Evolutionary conservation across 1,140 invertebrate species (phyloP), one percentile per base, ranked within the genome.

Genomic region (Drosophila cardini): DNA sequence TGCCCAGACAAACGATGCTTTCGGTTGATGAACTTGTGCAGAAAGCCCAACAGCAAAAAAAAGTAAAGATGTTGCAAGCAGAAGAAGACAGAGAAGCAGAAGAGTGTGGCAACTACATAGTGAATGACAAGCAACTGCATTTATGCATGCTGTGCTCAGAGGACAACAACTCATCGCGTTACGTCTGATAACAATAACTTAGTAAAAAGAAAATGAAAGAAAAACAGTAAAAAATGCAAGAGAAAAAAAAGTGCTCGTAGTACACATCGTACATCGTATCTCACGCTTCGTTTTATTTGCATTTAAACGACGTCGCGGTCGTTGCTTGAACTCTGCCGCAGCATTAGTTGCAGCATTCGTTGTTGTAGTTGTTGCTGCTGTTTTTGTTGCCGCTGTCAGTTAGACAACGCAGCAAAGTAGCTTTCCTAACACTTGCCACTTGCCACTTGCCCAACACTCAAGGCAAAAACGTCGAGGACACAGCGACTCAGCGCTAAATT

Each of bases 121-220:
- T 26, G 21, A 26, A 69, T 70, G 71, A 73, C 65, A 73, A 70
- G 38, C 57, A 56, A 71, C 58, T 71, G 72, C 67, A 75, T 71
- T 26, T 71, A 71, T 75, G 67, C 67, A 71, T 70, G 58, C 72
- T 63, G 72, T 48, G 10, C 16, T 9, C 15, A 62, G 67, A 74
- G 58, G 57, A 70, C 65, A 48, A 32, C 72, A 48, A 11, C 57
- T 53, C 56, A 18, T 26, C 40, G 52, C 40, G 52, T 69, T 58
- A 71, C 67, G 67, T 75, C 58, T 75, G 72, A 75, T 75, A 75
- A 75, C 72, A 75, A 75, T 75, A 70, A 71, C 50, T 63, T 63
- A 63, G 72, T 42, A 45, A 53, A 53, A 53, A 34, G 34, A 3
- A 30, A 34, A 34, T 16, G 11, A 45, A 30, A 53, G 71, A 15